Percentiles rank a stretch among this genome's conserved stretches.
phyloP scores from a whole-genome alignment of 2,797 vertebrate genomes.

The Alca torda region DNA sequence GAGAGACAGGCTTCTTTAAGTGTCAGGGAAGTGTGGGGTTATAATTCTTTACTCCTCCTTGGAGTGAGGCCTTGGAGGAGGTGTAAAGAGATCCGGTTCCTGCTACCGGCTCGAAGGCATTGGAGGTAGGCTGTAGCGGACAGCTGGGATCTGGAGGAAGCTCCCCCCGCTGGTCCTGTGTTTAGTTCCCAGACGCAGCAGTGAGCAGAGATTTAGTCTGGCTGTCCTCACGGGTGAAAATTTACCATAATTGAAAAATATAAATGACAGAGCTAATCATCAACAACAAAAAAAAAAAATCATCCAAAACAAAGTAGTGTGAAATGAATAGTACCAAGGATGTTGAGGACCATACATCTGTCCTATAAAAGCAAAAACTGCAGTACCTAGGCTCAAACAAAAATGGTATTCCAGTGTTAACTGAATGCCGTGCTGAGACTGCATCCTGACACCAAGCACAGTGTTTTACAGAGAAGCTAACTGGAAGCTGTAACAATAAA shows the following conservation, averaged over 20 bases:
- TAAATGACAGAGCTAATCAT: background rate
- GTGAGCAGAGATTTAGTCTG: background rate
- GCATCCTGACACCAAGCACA: background rate
- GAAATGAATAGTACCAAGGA: background rate
- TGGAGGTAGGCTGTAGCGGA: background rate
- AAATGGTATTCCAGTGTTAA: background rate
- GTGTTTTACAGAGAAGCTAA: background rate
- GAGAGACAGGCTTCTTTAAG: accelerated
- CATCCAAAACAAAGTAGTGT: background rate
- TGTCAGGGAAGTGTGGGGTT: background rate
- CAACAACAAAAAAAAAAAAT: background rate
- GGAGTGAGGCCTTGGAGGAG: background rate
- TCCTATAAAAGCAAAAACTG: background rate
- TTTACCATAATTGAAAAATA: background rate
- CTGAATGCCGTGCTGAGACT: background rate
- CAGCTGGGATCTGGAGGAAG: background rate
- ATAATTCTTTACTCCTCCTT: background rate
- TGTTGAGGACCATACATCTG: background rate
- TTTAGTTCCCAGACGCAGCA: background rate
- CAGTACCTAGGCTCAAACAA: background rate
- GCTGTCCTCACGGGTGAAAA: background rate
- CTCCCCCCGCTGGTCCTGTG: background rate
- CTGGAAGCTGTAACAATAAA: background rate
- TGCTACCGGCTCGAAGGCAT: background rate
- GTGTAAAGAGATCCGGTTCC: background rate